phyloP scores from a whole-genome alignment of 2,797 vertebrate genomes.

The Sebastes taczanowskii region DNA sequence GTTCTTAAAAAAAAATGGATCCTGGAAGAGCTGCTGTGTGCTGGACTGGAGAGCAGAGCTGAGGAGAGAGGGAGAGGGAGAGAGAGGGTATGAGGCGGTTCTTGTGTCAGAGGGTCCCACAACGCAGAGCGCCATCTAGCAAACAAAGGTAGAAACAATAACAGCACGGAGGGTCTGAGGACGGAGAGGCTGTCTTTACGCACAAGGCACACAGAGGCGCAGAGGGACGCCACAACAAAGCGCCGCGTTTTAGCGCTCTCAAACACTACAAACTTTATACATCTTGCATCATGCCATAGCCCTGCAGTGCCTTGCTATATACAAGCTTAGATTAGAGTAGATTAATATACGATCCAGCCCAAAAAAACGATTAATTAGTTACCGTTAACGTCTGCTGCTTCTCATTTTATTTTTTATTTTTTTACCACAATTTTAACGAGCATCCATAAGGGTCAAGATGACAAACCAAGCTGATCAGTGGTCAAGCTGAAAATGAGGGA shows the following conservation, averaged over 20 bases:
- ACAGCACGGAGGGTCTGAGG: conserved; percentile 56
- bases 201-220: conserved; percentile 46
- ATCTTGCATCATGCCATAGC: neutral
- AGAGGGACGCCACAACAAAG: conserved; percentile 61
- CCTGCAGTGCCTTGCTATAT: neutral
- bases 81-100: conserved; percentile 49
- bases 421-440: conserved; percentile 16
- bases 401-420: neutral
- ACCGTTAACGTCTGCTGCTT: conserved; percentile 4
- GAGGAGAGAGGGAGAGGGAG: conserved; percentile 47
- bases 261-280: conserved; percentile 35
- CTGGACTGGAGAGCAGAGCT: conserved; percentile 50
- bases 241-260: conserved; percentile 40
- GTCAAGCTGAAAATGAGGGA: conserved; percentile 38
- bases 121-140: conserved; percentile 97
- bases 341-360: neutral
- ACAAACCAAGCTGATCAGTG: conserved; percentile 30
- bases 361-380: conserved; percentile 4
- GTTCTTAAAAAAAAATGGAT: conserved; percentile 21
- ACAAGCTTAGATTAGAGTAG: neutral
- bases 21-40: conserved; percentile 38
- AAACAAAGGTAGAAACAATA: conserved; percentile 88
- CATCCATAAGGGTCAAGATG: conserved; percentile 10
- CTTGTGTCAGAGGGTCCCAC: conserved; percentile 83
- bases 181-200: conserved; percentile 52